These are phyloP conservation scores for Chaenogobius annularis DNA, from an alignment of 2,113 vertebrate species.

Conservation along the genomic window DNA sequence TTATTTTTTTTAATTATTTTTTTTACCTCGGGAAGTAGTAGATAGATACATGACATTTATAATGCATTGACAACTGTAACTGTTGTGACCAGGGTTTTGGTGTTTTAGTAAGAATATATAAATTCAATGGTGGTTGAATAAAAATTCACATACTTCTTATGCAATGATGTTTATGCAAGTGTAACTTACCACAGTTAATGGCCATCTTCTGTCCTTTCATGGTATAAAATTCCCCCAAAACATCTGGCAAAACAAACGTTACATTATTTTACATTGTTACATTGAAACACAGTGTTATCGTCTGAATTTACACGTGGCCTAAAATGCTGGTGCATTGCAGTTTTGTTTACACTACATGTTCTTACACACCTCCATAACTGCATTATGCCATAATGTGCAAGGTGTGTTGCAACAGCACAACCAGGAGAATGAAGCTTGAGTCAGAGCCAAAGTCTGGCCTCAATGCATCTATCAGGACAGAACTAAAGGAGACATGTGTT, in stretches of 20 bases:
- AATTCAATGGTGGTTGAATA: no score
- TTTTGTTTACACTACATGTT: not conserved
- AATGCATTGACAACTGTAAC: not conserved
- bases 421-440: not conserved
- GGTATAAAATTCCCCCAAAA: not conserved
- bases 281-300: not conserved
- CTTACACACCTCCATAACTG: not conserved
- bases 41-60: not conserved
- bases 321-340: not conserved
- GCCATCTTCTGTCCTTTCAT: not conserved
- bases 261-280: not conserved
- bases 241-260: not conserved
- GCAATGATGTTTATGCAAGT: not conserved
- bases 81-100: no score
- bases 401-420: not conserved
- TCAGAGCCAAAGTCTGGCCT: constrained; percentile 14
- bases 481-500: constrained; percentile 36
- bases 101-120: no score
- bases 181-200: not conserved
- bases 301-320: not conserved
- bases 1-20: no score
- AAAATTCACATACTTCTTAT: no score
- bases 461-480: constrained; percentile 37
- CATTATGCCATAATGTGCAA: not conserved
- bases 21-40: not conserved